phyloP scores from a whole-genome alignment of 2,797 vertebrate species.

The Galagoides demidoff region DNA sequence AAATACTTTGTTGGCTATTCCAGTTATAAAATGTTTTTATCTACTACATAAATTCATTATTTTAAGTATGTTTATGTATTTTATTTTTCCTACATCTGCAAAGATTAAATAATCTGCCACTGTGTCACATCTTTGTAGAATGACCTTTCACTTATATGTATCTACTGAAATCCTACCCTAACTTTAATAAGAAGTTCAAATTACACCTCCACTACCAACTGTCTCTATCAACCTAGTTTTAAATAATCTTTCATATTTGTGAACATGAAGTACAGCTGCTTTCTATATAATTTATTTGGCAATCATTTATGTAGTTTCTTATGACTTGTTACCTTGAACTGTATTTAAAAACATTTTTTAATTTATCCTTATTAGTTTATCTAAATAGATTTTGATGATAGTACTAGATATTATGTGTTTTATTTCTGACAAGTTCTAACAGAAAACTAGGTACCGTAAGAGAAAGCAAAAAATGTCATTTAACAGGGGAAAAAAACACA shows the following conservation, averaged over 20 bases:
- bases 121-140: neutral
- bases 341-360: neutral
- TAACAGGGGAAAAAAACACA: neutral
- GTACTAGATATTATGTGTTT: neutral
- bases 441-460: slow-evolving; percentile 9
- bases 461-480: slow-evolving; percentile 14
- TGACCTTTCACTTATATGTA: neutral
- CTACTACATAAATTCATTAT: neutral
- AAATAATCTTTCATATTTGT: neutral
- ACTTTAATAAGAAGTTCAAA: neutral
- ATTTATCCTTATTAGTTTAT: slow-evolving; percentile 27
- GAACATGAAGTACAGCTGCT: neutral
- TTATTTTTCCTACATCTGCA: neutral
- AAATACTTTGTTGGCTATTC: neutral
- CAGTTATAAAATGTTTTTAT: slow-evolving; percentile 18
- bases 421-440: slow-evolving; percentile 45
- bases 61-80: slow-evolving; percentile 11
- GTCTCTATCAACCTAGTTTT: neutral
- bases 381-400: slow-evolving; percentile 44
- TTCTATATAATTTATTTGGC: neutral
- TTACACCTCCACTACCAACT: neutral
- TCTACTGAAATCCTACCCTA: neutral
- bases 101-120: neutral
- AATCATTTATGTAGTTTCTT: neutral
- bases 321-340: neutral